These are phyloP conservation scores for Empidonax alnorum DNA, from an alignment of 2,113 vertebrate genomes.

Conservation along the genomic window DNA sequence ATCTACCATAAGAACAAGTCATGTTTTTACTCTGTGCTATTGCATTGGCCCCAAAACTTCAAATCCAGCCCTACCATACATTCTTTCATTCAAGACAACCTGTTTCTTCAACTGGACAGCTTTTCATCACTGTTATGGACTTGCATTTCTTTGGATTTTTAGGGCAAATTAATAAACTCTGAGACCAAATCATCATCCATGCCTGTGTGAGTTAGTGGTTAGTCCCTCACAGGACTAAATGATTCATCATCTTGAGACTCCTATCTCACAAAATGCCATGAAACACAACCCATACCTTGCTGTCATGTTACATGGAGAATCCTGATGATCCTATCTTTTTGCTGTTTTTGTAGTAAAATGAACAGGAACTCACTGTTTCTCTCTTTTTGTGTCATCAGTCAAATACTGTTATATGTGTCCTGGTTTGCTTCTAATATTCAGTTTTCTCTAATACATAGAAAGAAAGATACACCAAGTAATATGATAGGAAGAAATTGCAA, in stretches of 20 bases:
- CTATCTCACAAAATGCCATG: not conserved
- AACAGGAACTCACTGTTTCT: not conserved
- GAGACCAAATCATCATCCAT: not conserved
- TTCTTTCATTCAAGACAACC: not conserved
- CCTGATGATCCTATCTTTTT: not conserved
- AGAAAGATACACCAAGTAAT: not conserved
- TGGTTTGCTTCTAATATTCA: not conserved
- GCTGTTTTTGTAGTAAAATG: not conserved
- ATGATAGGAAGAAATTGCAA: not conserved
- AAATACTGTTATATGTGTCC: not conserved
- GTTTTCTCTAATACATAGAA: not conserved
- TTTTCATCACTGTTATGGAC: not conserved
- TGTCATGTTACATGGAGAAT: not conserved
- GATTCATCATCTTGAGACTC: not conserved
- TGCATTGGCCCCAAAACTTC: not conserved
- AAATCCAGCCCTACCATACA: not conserved
- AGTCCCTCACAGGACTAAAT: not conserved
- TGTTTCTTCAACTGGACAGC: not conserved
- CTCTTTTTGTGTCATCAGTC: not conserved
- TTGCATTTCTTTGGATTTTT: not conserved
- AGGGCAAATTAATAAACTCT: not conserved
- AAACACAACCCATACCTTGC: not conserved
- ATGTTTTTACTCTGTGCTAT: not conserved
- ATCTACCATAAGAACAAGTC: not conserved
- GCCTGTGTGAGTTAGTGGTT: not conserved